phyloP scores from a whole-genome alignment of 2,113 vertebrate species.

The Anhinga anhinga region DNA sequence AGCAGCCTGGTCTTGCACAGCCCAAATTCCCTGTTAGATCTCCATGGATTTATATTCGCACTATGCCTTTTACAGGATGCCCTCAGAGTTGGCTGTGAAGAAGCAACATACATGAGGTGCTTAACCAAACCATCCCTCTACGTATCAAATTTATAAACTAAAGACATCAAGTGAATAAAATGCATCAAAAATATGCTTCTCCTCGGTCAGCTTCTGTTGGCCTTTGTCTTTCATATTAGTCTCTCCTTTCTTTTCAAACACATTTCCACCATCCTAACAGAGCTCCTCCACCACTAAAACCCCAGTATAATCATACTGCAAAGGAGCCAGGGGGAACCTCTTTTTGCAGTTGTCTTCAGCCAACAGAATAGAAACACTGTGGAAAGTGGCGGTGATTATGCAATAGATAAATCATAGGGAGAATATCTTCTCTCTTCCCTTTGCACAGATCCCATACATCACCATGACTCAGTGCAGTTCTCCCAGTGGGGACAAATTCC shows the following conservation, averaged over 20 bases:
- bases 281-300: not conserved
- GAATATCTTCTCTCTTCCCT: constrained; percentile 8
- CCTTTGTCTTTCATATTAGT: not conserved
- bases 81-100: not conserved
- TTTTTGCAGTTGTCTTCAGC: not conserved
- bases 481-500: constrained; percentile 33
- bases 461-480: constrained; percentile 53
- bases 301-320: not conserved
- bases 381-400: constrained; percentile 16
- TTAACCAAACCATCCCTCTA: not conserved
- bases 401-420: constrained; percentile 43
- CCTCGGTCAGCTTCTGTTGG: not conserved
- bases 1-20: not conserved
- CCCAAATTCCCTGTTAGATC: not conserved
- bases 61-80: not conserved
- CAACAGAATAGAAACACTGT: not conserved
- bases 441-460: constrained; percentile 37
- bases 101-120: not conserved
- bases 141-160: not conserved
- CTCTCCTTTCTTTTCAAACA: not conserved
- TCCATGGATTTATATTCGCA: not conserved
- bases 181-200: not conserved
- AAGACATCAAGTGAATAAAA: not conserved
- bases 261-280: not conserved
- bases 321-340: not conserved